Evolutionary conservation across 92 coral and sea anemone species (phyloP), one percentile per base, ranked within the genome.

Genomic region (Siderastrea radians): DNA sequence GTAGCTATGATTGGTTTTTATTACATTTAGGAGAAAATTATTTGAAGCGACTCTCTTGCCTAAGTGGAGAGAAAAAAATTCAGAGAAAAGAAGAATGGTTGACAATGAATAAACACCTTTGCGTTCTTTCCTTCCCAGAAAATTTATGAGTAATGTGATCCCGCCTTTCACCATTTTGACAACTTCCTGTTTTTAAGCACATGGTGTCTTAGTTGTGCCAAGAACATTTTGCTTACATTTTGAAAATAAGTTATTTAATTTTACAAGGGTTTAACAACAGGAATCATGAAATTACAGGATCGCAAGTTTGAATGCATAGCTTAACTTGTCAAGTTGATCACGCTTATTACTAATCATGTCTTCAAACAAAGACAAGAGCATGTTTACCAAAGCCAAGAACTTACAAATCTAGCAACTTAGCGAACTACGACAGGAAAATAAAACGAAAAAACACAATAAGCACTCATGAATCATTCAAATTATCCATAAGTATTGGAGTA

Each of bases 381-480:
- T 71, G 74, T 78, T 78, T 78, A 55, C 38, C 16, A 26, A 75
- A 38, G 11, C 38, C n/a, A 60, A 10, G 2, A 51, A 69, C 69
- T 46, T 7, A 17, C 50, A 48, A 62, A 71, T 47, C 58, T 38
- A 12, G 9, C 57, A 57, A 82, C 70, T 55, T 6, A 17, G 5
- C 50, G 45, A 67, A 49, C 6, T 15, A 68, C 65, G 9, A 78
- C 54, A 17, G 15, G 12, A 68, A 70, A 69, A 45, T 44, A 55
- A 69, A 74, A 74, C 81, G 70, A 9, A 16, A 64, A 12, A 49
- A 59, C 44, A 50, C 82, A 84, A 50, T 65, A 74, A 61, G 6
- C 16, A 84, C 61, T 43, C 63, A 84, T 61, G 38, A 74, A 74
- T 76, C 64, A 84, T 74, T 74, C 64, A 74, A 57, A 61, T 62